Conservation (phyloP, 23 tunicate genomes). For the Ascidia mentula region DNA sequence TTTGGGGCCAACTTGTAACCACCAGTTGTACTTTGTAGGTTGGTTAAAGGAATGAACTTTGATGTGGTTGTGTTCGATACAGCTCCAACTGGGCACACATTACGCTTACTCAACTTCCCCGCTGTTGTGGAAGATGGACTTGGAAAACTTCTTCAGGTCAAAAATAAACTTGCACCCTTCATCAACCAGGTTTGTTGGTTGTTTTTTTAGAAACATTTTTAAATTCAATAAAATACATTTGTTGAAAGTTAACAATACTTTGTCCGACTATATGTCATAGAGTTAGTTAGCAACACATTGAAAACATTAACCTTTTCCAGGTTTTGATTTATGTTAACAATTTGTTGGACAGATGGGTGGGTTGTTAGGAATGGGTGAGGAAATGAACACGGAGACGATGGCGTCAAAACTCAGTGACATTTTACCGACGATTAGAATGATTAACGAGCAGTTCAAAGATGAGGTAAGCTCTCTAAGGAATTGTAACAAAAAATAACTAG, state of each 20-base stretch:
- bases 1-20: too few relatives aligned
- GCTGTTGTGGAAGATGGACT: slow-evolving; percentile 83
- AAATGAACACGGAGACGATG: slow-evolving; percentile 72
- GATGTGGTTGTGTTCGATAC: slow-evolving; percentile 97
- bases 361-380: slow-evolving; percentile 78
- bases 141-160: slow-evolving; percentile 86
- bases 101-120: slow-evolving; percentile 91
- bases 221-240: not conserved
- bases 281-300: not conserved
- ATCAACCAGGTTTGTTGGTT: slow-evolving; percentile 42
- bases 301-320: not conserved
- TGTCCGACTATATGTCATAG: not conserved
- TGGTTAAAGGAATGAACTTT: slow-evolving; percentile 84
- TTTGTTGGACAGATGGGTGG: slow-evolving; percentile 43
- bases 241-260: not conserved
- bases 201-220: not conserved
- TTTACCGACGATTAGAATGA: slow-evolving; percentile 70
- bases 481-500: too few relatives aligned
- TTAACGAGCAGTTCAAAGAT: slow-evolving; percentile 88
- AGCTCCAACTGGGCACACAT: slow-evolving; percentile 98
- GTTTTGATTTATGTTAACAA: not conserved
- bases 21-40: too few relatives aligned
- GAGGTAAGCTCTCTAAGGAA: slow-evolving; percentile 29
- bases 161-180: slow-evolving; percentile 67
- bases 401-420: slow-evolving; percentile 71